These are phyloP conservation scores for cattle (Bos taurus) DNA, from an alignment of 2,113 vertebrate species.

Conservation along the genomic window DNA sequence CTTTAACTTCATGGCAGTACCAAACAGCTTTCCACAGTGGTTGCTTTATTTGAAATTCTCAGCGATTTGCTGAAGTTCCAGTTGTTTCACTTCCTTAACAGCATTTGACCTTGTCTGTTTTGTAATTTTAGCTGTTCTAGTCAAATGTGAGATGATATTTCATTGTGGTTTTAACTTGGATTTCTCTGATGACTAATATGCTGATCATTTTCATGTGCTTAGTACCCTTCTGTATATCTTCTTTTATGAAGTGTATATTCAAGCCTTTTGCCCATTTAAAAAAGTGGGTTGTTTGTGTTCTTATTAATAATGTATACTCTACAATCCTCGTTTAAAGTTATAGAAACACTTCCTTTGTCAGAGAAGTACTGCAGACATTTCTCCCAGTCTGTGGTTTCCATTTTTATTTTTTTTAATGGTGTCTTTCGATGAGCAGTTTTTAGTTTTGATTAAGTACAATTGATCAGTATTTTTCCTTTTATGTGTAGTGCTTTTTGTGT, in stretches of 20 bases:
- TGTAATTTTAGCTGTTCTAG: not conserved
- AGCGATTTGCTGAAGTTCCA: not conserved
- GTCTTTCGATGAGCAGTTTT: not conserved
- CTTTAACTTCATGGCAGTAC: not conserved
- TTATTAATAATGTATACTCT: not conserved
- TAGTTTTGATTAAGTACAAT: not conserved
- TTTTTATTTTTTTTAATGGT: not conserved
- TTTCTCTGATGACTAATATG: not conserved
- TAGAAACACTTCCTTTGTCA: not conserved
- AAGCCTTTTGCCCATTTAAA: not conserved
- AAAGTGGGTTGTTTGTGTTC: not conserved
- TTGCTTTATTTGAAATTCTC: not conserved
- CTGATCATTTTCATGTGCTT: not conserved
- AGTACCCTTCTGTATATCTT: not conserved
- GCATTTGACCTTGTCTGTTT: not conserved
- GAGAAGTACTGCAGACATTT: not conserved
- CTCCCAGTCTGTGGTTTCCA: not conserved
- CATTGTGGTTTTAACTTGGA: not conserved
- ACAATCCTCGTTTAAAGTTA: not conserved
- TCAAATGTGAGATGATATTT: not conserved
- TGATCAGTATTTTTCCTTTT: not conserved
- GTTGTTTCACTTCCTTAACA: not conserved
- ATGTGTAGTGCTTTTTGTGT: not conserved
- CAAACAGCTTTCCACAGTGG: not conserved
- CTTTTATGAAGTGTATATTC: not conserved